Conservation (phyloP, 2,888 invertebrate species). For the Portevinia maculata region DNA sequence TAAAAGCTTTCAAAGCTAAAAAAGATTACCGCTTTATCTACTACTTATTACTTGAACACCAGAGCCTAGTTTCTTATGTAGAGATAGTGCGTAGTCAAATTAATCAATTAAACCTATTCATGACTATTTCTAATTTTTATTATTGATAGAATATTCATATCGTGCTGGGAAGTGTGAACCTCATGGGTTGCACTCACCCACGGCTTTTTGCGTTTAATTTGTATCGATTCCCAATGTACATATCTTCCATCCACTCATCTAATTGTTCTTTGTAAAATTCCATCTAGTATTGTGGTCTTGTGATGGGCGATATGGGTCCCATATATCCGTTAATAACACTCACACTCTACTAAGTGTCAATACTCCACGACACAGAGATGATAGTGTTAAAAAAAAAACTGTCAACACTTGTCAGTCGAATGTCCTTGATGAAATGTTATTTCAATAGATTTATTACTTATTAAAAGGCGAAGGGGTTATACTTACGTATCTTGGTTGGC, state of each 20-base stretch:
- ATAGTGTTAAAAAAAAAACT: no score
- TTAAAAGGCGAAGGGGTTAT: conserved; percentile 25
- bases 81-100: no score
- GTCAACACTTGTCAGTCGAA: conserved; percentile 36
- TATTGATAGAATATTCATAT: no score
- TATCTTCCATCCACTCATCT: not conserved
- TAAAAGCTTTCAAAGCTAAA: no score
- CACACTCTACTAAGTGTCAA: conserved; percentile 25
- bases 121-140: no score
- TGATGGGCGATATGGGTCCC: conserved; percentile 21
- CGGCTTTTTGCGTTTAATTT: conserved; percentile 15
- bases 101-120: no score
- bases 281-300: not conserved
- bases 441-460: conserved; percentile 58
- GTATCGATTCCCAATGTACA: conserved; percentile 2
- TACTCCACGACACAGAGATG: no score
- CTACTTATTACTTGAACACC: no score
- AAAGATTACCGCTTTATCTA: no score
- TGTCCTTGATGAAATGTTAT: conserved; percentile 45
- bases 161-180: no score
- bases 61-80: no score
- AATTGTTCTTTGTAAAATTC: conserved; percentile 11
- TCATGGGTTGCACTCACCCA: no score
- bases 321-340: conserved; percentile 51
- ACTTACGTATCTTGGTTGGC: conserved; percentile 5